Evolutionary conservation across 2,888 invertebrate genomes (phyloP).

Genomic region (Lasius fuliginosus): DNA sequence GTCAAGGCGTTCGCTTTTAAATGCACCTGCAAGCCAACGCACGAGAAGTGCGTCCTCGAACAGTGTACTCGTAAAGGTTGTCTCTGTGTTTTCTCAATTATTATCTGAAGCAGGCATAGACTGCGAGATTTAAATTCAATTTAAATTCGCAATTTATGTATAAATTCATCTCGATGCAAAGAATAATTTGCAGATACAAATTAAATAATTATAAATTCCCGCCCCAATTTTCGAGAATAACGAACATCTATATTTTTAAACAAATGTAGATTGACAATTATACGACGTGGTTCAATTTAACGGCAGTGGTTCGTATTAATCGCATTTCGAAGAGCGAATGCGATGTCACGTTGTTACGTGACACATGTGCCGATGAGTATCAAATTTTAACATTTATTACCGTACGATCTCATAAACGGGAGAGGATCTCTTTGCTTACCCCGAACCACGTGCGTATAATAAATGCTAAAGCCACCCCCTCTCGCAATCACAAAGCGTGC

Average conservation of each 20-base stretch:
- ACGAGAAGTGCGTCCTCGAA: slow-evolving; percentile 14
- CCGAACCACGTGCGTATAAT: slow-evolving; percentile 53
- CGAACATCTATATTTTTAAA: background rate
- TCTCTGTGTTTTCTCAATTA: slow-evolving; percentile 25
- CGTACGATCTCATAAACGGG: slow-evolving; percentile 50
- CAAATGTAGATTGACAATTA: slow-evolving; percentile 12
- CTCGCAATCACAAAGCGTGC: slow-evolving; percentile 5
- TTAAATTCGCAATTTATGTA: background rate
- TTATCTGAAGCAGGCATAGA: slow-evolving; percentile 1
- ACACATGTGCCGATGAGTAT: slow-evolving; percentile 44
- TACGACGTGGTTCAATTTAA: slow-evolving; percentile 2
- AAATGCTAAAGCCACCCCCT: slow-evolving; percentile 64
- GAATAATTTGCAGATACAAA: background rate
- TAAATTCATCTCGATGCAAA: background rate
- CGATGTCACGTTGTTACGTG: slow-evolving; percentile 37
- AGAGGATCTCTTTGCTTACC: slow-evolving; percentile 5
- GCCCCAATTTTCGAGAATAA: background rate
- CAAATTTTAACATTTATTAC: slow-evolving; percentile 59
- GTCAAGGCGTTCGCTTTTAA: slow-evolving; percentile 63
- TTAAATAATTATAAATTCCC: background rate
- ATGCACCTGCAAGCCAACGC: slow-evolving; percentile 37
- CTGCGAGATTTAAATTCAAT: background rate
- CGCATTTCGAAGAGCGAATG: slow-evolving; percentile 16
- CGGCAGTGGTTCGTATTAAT: background rate
- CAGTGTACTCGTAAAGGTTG: background rate